Conservation (phyloP, 2,888 invertebrate genomes). For the Ommatoiulus sabulosus region DNA sequence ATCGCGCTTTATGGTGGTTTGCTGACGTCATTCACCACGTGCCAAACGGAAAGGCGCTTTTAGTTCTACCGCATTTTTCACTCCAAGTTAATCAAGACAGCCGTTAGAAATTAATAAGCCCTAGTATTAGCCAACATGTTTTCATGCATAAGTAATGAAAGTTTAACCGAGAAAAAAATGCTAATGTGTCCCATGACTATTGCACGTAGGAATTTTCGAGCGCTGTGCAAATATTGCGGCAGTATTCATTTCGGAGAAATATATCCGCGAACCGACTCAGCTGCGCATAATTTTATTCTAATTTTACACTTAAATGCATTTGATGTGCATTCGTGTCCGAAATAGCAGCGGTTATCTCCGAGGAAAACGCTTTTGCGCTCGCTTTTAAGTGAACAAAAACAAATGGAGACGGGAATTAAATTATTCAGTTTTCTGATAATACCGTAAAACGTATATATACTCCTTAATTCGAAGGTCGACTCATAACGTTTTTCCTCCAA, state of each 20-base stretch:
- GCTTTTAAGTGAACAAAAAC: not conserved
- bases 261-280: not conserved
- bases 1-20: not conserved
- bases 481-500: too few relatives aligned
- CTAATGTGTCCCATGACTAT: slow-evolving; percentile 39
- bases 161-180: slow-evolving; percentile 40
- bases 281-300: slow-evolving; percentile 22
- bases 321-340: slow-evolving; percentile 21
- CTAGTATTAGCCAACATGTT: slow-evolving; percentile 39
- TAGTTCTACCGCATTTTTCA: slow-evolving; percentile 10
- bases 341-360: slow-evolving; percentile 21
- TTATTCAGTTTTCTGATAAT: slow-evolving; percentile 28
- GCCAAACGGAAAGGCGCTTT: not conserved
- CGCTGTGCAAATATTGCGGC: slow-evolving; percentile 24
- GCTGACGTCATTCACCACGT: not conserved
- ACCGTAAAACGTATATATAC: too few relatives aligned
- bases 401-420: not conserved
- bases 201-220: not conserved
- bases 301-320: slow-evolving; percentile 43
- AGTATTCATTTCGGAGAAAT: slow-evolving; percentile 25
- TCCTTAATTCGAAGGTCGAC: too few relatives aligned
- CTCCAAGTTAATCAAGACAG: slow-evolving; percentile 31
- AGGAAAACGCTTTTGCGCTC: slow-evolving; percentile 3
- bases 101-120: slow-evolving; percentile 43
- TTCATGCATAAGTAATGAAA: slow-evolving; percentile 40